Evolutionary conservation across 92 coral and sea anemone species (phyloP).

Genomic region (Micromussa lordhowensis): DNA sequence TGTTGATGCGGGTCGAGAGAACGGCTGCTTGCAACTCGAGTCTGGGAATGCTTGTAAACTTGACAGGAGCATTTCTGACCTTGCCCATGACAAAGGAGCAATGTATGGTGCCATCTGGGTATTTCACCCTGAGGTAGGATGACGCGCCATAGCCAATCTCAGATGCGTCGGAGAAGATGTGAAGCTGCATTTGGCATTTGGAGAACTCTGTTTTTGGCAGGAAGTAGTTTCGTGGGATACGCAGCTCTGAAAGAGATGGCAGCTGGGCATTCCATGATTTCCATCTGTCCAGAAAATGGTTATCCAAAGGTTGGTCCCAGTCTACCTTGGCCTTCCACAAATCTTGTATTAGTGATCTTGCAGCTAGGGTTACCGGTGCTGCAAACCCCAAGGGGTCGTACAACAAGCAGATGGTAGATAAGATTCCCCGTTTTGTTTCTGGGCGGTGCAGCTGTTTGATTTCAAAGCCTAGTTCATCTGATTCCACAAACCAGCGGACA

Average conservation of each 20-base stretch:
- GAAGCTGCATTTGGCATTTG: conserved; percentile 36
- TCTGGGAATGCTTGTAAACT: conserved; percentile 44
- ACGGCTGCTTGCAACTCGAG: conserved; percentile 53
- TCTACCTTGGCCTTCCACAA: conserved; percentile 53
- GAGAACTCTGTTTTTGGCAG: conserved; percentile 22
- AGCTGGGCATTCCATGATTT: conserved; percentile 49
- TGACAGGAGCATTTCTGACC: conserved; percentile 36
- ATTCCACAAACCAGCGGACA: conserved; percentile 44
- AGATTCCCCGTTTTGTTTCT: conserved; percentile 67
- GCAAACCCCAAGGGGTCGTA: conserved; percentile 71
- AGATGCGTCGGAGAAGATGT: conserved; percentile 54
- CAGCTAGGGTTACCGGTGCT: conserved; percentile 56
- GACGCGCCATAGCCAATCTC: conserved; percentile 53
- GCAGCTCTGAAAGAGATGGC: conserved; percentile 33
- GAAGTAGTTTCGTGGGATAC: conserved; percentile 57
- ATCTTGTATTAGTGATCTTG: conserved; percentile 48
- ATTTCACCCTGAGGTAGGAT: conserved; percentile 31
- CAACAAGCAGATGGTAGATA: conserved; percentile 52
- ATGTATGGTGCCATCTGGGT: conserved; percentile 40
- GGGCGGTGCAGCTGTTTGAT: conserved; percentile 41
- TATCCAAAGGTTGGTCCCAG: conserved; percentile 63
- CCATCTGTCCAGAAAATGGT: conserved; percentile 45
- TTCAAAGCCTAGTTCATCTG: conserved; percentile 49
- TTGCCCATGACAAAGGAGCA: conserved; percentile 62
- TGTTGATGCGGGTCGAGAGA: conserved; percentile 33